These are phyloP conservation scores for Helostoma temminkii DNA, from an alignment of 2,797 vertebrate genomes.

Conservation along the genomic window DNA sequence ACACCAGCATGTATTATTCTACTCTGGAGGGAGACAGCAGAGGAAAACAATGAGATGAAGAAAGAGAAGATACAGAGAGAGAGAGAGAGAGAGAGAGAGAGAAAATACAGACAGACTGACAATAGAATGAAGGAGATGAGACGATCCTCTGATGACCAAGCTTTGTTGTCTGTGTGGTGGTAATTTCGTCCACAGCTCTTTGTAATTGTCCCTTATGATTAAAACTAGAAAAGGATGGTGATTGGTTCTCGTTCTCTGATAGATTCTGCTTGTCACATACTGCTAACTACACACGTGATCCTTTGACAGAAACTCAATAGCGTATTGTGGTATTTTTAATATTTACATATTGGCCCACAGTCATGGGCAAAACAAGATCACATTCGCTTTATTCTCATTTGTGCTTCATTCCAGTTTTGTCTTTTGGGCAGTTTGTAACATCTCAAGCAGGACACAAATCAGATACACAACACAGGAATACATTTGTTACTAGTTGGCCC, in stretches of 20 bases:
- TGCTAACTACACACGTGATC: slow-evolving; percentile 25
- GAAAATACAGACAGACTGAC: slow-evolving; percentile 38
- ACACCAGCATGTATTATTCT: slow-evolving; percentile 54
- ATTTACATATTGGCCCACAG: slow-evolving; percentile 19
- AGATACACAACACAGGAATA: slow-evolving; percentile 36
- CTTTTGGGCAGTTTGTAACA: slow-evolving; percentile 18
- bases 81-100: slow-evolving; percentile 37
- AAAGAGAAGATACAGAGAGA: slow-evolving; percentile 28
- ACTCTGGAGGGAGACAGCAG: slow-evolving; percentile 42
- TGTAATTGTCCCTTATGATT: slow-evolving; percentile 67
- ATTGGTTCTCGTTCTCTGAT: slow-evolving; percentile 55
- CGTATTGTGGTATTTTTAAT: slow-evolving; percentile 20
- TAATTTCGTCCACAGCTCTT: slow-evolving; percentile 54
- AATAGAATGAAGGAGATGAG: slow-evolving; percentile 58
- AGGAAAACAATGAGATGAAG: slow-evolving; percentile 52
- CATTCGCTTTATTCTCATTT: slow-evolving; percentile 22
- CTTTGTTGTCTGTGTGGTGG: slow-evolving; percentile 63
- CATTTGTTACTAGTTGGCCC: slow-evolving; percentile 30
- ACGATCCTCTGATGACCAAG: slow-evolving; percentile 56
- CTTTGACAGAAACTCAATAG: slow-evolving; percentile 24
- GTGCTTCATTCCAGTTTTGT: slow-evolving; percentile 30
- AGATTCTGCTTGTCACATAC: slow-evolving; percentile 26
- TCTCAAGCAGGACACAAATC: slow-evolving; percentile 38
- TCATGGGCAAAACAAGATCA: slow-evolving; percentile 2
- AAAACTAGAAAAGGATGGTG: slow-evolving; percentile 53